Base-by-base conservation (phyloP, 2,888 invertebrate genomes). In the Drosophila mulleri region DNA sequence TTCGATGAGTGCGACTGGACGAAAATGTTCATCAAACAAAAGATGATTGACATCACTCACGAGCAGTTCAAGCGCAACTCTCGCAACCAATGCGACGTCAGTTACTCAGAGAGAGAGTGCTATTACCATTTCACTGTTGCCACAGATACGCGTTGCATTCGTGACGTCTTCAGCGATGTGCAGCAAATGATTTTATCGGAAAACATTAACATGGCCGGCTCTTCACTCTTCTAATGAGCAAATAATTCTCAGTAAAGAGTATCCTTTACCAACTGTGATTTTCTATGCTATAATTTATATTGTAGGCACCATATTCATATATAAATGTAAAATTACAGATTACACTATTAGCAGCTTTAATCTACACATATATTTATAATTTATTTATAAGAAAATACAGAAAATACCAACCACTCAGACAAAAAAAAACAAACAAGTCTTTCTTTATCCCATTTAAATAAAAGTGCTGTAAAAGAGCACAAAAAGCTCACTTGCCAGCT, bases 101-200 rank as follows among this genome's bases (percentile, higher is more conserved):
- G 92, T 39, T 91, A 90, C 48, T 90, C 93, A 2, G 92, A 94
- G 0, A 90, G 95, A 5, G 94, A 95, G 79, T 95, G 95, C 77
- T 96, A 95, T 91, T 95, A 95, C 91, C 96, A 96, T 91, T 96
- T 94, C 89, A 96, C 96, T 0, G 94, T 95, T 0, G 96, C 96
- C 8, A 96, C 96, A 0, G 96, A 96, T 89, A 96, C 96, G 0
- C 94, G 95, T 82, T 96, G 96, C 90, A 95, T 96, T 12, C 94
- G 95, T 35, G 94, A 94, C 7, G 96, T 96, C 0, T 96, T 96
- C 92, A 93, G 95, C n/a, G 96, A 96, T 90, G 95, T 96, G 0
- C 96, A 96, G 80, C 94, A 95, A 83, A 95, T 95, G 93, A 95
- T 96, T 80, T 91, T 96, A 7, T 91, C 90, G 35, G 92, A 92